A percentile compares a stretch with the other conserved stretches of the same genome.
Conservation (phyloP, 2,888 invertebrate species). For the Erannis defoliaria region DNA sequence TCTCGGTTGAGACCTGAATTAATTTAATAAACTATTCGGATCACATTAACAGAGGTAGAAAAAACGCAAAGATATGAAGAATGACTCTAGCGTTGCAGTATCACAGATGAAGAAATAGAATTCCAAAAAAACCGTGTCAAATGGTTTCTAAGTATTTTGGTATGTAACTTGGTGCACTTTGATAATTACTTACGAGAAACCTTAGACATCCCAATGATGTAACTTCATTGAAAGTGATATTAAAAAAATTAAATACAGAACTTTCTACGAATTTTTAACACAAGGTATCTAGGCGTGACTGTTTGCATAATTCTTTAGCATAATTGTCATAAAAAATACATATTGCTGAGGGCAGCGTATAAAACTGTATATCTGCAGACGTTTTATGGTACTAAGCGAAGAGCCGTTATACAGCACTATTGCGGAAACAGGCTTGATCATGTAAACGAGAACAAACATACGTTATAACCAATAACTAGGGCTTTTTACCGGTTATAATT, state of each 20-base stretch:
- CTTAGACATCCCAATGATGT: slow-evolving; percentile 14
- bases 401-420: slow-evolving; percentile 29
- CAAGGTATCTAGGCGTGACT: slow-evolving; percentile 23
- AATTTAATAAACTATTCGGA: too few species aligned
- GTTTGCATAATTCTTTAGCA: slow-evolving; percentile 27
- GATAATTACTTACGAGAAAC: slow-evolving; percentile 17
- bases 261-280: slow-evolving; percentile 34
- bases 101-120: too few species aligned
- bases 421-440: slow-evolving; percentile 42
- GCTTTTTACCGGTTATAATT: slow-evolving; percentile 29
- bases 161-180: neutral
- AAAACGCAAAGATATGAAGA: too few species aligned
- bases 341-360: slow-evolving; percentile 12
- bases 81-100: too few species aligned
- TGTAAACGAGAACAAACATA: slow-evolving; percentile 39
- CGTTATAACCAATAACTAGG: slow-evolving; percentile 25
- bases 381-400: slow-evolving; percentile 10
- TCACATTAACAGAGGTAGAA: too few species aligned
- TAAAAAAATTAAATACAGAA: slow-evolving; percentile 23
- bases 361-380: neutral
- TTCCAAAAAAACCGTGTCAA: too few species aligned
- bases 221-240: slow-evolving; percentile 32
- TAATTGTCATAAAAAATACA: slow-evolving; percentile 25
- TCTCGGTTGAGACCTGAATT: too few species aligned
- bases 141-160: too few species aligned